phyloP scores from a whole-genome alignment of 2,797 vertebrate species.

The Telmatherina bonti region DNA sequence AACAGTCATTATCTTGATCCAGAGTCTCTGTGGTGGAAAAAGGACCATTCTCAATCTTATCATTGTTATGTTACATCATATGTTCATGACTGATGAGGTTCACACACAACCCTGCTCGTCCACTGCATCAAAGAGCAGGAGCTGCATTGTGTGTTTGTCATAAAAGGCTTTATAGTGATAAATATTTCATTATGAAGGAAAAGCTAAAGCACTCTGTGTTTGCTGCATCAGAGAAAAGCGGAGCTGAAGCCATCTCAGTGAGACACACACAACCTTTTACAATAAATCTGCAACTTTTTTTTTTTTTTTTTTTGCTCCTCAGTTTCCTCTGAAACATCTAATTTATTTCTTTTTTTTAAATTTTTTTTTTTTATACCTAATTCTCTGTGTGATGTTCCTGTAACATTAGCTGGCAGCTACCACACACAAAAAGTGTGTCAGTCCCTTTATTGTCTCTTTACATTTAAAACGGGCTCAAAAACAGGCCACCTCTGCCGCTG shows the following conservation, averaged over 20 bases:
- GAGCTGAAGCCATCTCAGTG: slow-evolving; percentile 13
- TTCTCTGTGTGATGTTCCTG: background rate
- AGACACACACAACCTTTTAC: slow-evolving; percentile 6
- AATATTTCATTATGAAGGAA: slow-evolving; percentile 67
- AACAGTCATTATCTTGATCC: background rate
- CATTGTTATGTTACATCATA: background rate
- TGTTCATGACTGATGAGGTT: background rate
- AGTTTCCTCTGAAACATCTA: slow-evolving; percentile 2
- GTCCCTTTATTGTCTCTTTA: slow-evolving; percentile 66
- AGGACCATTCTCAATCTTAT: background rate
- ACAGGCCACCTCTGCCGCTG: slow-evolving; percentile 66
- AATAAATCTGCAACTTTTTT: background rate
- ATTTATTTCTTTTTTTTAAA: too few relatives aligned
- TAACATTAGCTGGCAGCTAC: slow-evolving; percentile 43
- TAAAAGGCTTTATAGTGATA: slow-evolving; percentile 51
- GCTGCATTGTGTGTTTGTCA: slow-evolving; percentile 16
- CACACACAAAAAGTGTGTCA: slow-evolving; percentile 69
- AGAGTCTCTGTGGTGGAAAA: too few relatives aligned
- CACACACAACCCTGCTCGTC: background rate
- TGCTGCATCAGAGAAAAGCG: slow-evolving; percentile 16
- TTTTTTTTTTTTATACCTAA: background rate
- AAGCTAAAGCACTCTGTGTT: slow-evolving; percentile 39
- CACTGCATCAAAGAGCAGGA: background rate
- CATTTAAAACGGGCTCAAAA: slow-evolving; percentile 56
- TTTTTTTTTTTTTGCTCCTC: background rate